These are phyloP conservation scores for Rhodeus uyekii DNA, from an alignment of 2,797 vertebrate species.

Conservation along the genomic window DNA sequence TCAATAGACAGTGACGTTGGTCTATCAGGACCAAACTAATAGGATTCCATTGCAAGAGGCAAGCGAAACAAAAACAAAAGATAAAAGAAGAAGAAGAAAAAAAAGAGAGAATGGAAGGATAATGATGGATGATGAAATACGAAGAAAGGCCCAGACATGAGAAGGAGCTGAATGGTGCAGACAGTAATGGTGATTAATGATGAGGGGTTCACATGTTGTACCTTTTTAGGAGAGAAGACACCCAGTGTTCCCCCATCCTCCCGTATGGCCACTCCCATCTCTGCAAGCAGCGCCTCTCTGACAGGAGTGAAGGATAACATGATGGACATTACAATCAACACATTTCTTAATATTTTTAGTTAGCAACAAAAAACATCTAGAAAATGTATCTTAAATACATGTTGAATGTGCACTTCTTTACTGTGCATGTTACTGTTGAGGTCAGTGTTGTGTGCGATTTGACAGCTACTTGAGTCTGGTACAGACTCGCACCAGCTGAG, in stretches of 20 bases:
- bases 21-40: slow-evolving; percentile 78
- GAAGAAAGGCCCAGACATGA: not conserved
- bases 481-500: slow-evolving; percentile 55
- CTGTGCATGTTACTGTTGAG: not conserved
- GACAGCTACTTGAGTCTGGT: slow-evolving; percentile 21
- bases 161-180: not conserved
- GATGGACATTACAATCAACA: slow-evolving; percentile 7
- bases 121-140: slow-evolving; percentile 36
- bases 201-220: slow-evolving; percentile 64
- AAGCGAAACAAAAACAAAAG: slow-evolving; percentile 59
- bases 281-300: slow-evolving; percentile 95
- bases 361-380: not conserved
- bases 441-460: not conserved
- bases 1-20: slow-evolving; percentile 79
- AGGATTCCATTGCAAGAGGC: slow-evolving; percentile 61
- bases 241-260: slow-evolving; percentile 98
- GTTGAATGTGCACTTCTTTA: not conserved
- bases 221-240: slow-evolving; percentile 99
- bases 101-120: slow-evolving; percentile 5
- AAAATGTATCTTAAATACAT: not conserved
- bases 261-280: slow-evolving; percentile 98
- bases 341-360: not conserved
- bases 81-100: slow-evolving; percentile 19
- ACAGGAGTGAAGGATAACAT: slow-evolving; percentile 34
- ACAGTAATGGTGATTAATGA: not conserved